These are phyloP conservation scores for Macaria liturata DNA, from an alignment of 2,888 invertebrate genomes.

Conservation along the genomic window DNA sequence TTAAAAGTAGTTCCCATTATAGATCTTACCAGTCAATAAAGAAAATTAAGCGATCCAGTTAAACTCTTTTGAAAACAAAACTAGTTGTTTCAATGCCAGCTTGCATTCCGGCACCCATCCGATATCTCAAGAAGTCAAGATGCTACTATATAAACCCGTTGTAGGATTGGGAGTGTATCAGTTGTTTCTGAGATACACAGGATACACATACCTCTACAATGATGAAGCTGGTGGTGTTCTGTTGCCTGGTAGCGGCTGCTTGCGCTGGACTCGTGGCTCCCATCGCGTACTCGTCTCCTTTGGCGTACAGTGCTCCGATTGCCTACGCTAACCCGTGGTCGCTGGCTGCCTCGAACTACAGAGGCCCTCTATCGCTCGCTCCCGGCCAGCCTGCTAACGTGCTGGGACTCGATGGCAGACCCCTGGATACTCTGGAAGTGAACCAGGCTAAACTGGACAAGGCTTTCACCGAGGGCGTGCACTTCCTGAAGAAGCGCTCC, in stretches of 20 bases:
- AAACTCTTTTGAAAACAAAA: slow-evolving; percentile 48
- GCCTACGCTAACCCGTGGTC: slow-evolving; percentile 2
- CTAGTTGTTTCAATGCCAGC: slow-evolving; percentile 63
- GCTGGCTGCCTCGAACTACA: slow-evolving; percentile 32
- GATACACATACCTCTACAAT: slow-evolving; percentile 73
- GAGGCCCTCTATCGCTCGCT: slow-evolving; percentile 41
- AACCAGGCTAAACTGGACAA: slow-evolving; percentile 72
- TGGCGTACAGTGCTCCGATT: neutral
- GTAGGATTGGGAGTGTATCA: slow-evolving; percentile 53
- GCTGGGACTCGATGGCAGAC: slow-evolving; percentile 67
- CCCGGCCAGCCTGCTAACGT: slow-evolving; percentile 72
- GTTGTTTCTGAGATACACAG: slow-evolving; percentile 44
- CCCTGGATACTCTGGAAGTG: slow-evolving; percentile 70
- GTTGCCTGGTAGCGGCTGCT: slow-evolving; percentile 83
- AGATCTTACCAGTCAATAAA: slow-evolving; percentile 19
- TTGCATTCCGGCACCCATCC: slow-evolving; percentile 57
- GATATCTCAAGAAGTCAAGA: slow-evolving; percentile 37
- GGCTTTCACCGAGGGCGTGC: slow-evolving; percentile 56
- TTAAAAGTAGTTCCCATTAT: neutral
- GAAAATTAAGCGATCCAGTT: slow-evolving; percentile 44
- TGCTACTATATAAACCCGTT: slow-evolving; percentile 59
- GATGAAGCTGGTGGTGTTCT: slow-evolving; percentile 85
- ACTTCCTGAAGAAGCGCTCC: slow-evolving; percentile 63
- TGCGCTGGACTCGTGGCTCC: slow-evolving; percentile 58
- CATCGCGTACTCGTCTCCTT: slow-evolving; percentile 29